Percentiles rank a stretch among this genome's conserved stretches.
These are phyloP conservation scores for Lepidurus apus DNA, from an alignment of 1,140 invertebrate species.

Conservation along the genomic window DNA sequence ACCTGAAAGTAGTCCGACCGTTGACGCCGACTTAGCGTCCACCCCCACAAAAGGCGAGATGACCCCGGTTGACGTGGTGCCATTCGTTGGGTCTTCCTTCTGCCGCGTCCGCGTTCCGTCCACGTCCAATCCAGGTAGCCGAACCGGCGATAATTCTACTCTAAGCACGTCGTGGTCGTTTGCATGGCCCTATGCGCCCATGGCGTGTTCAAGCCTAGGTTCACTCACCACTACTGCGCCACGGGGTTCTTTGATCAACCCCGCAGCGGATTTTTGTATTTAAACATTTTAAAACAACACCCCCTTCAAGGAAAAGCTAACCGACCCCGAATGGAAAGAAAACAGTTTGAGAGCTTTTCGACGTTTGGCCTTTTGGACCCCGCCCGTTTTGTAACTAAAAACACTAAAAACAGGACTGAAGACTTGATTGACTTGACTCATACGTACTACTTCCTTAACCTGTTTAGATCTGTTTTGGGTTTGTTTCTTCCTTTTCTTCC, in stretches of 20 bases:
- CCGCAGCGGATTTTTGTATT: background rate
- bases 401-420: background rate
- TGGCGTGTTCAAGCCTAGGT: background rate
- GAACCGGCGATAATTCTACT: background rate
- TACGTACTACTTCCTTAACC: background rate
- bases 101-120: constrained; percentile 31
- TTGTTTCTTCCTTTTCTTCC: background rate
- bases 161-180: constrained; percentile 23
- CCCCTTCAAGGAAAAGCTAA: background rate
- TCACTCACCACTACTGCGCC: background rate
- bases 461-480: background rate
- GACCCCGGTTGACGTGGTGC: constrained; percentile 12
- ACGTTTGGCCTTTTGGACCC: constrained; percentile 21
- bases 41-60: background rate
- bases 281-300: background rate
- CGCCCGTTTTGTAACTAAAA: background rate
- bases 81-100: constrained; percentile 33
- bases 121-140: constrained; percentile 4
- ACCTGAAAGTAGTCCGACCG: background rate
- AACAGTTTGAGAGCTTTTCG: constrained; percentile 11
- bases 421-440: background rate
- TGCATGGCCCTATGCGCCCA: constrained; percentile 16
- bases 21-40: background rate
- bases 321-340: background rate
- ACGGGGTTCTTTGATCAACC: constrained; percentile 9